Evolutionary conservation across 2,113 vertebrate species (phyloP).

Genomic region (Antechinus flavipes): DNA sequence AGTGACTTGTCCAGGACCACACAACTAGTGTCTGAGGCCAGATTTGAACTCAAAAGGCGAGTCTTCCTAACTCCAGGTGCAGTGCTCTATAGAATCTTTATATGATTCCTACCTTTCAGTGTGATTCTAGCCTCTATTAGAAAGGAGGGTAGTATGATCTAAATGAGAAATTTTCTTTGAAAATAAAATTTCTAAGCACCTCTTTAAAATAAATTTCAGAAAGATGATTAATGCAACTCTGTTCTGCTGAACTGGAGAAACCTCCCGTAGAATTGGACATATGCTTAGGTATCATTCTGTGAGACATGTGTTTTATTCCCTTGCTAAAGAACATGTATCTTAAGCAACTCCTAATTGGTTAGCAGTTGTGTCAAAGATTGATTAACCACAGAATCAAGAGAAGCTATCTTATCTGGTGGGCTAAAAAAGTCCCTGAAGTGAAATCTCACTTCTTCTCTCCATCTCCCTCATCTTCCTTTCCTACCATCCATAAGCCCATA

Average conservation of each 20-base stretch:
- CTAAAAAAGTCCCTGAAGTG: not conserved
- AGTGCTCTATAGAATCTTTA: not conserved
- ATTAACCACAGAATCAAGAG: not conserved
- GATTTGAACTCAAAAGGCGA: not conserved
- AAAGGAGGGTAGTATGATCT: not conserved
- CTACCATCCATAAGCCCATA: not conserved
- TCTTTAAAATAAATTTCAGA: not conserved
- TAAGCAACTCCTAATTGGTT: not conserved
- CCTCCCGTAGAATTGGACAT: not conserved
- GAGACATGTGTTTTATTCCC: not conserved
- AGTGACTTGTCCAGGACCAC: not conserved
- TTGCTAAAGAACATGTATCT: not conserved
- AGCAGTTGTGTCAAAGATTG: not conserved
- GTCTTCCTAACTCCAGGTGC: not conserved
- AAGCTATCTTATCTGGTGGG: not conserved
- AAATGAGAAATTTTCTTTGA: not conserved
- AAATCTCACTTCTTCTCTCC: not conserved
- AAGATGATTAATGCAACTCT: not conserved
- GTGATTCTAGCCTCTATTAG: too few species aligned
- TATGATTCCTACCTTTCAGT: not conserved
- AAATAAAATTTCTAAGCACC: not conserved
- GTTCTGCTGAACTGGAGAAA: not conserved
- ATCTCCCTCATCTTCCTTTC: not conserved
- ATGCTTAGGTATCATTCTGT: not conserved
- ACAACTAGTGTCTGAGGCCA: not conserved